Percentiles rank a stretch among this genome's conserved stretches.
Conservation (phyloP, 2,113 vertebrate genomes). For the Monopterus albus region DNA sequence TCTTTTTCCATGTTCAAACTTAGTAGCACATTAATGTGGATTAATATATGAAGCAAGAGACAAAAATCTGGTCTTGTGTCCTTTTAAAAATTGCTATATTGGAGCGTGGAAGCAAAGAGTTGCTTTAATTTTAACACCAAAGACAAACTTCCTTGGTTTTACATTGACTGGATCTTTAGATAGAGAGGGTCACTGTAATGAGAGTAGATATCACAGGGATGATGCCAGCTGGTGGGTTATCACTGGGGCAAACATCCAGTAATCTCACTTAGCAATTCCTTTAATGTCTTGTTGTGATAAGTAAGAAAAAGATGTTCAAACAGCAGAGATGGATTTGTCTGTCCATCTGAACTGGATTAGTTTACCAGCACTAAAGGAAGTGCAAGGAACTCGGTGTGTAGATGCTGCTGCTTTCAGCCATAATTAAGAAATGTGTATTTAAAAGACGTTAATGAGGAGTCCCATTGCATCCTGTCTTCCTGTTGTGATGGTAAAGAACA, state of each 20-base stretch:
- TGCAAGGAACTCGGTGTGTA: slow-evolving; percentile 1
- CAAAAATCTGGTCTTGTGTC: not conserved
- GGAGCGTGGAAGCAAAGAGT: not conserved
- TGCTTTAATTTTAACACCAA: slow-evolving; percentile 8
- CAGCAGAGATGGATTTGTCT: not conserved
- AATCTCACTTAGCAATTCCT: slow-evolving; percentile 23
- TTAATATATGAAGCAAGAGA: not conserved
- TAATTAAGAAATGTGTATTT: slow-evolving; percentile 17
- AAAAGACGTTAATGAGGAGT: slow-evolving; percentile 1
- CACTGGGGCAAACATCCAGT: slow-evolving; percentile 9
- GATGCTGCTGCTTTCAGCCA: not conserved
- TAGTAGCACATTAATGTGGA: not conserved
- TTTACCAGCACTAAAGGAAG: too few species aligned
- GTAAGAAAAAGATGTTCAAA: not conserved
- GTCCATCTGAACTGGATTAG: slow-evolving; percentile 11
- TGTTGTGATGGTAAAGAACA: slow-evolving; percentile 14
- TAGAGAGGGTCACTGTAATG: slow-evolving; percentile 17
- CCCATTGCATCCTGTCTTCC: slow-evolving; percentile 26
- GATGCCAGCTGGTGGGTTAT: slow-evolving; percentile 31
- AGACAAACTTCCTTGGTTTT: not conserved
- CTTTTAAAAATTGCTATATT: not conserved
- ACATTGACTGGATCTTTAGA: slow-evolving; percentile 11
- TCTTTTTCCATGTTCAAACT: not conserved
- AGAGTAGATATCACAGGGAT: slow-evolving; percentile 14
- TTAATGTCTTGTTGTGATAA: slow-evolving; percentile 18